A percentile compares a stretch with the other conserved stretches of the same genome.
Conservation (phyloP, 2,888 invertebrate genomes). For the Unio pictorum region DNA sequence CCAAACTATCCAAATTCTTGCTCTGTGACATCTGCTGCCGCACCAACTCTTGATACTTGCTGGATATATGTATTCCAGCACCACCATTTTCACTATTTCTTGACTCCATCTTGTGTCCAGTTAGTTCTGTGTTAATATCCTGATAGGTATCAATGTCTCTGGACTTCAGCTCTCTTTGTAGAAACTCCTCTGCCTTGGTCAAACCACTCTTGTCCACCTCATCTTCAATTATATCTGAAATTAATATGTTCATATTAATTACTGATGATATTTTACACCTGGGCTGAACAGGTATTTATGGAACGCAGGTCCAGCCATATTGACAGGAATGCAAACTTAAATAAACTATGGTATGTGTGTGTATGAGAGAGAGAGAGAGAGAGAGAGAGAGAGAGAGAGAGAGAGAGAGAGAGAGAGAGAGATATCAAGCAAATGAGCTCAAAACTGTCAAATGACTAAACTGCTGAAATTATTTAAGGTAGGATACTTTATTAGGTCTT, state of each 20-base stretch:
- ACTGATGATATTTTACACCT: neutral
- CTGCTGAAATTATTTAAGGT: too few species aligned
- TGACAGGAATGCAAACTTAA: too few species aligned
- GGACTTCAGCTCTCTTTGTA: conserved; percentile 20
- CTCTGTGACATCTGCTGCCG: conserved; percentile 43
- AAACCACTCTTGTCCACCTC: conserved; percentile 34
- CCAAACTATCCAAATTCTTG: conserved; percentile 9
- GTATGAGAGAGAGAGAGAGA: too few species aligned
- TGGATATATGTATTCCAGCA: conserved; percentile 31
- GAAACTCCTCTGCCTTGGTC: conserved; percentile 30
- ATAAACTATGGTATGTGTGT: too few species aligned
- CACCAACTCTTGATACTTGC: conserved; percentile 50
- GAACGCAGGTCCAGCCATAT: too few species aligned
- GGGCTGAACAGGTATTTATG: neutral
- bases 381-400: too few species aligned
- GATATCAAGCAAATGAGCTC: too few species aligned
- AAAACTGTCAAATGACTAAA: too few species aligned
- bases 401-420: too few species aligned
- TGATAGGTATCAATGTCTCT: conserved; percentile 16
- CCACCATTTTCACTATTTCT: conserved; percentile 6
- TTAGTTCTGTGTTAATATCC: conserved; percentile 15
- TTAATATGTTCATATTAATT: conserved; percentile 3
- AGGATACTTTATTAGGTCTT: too few species aligned
- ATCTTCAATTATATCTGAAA: conserved; percentile 52
- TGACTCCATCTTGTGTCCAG: conserved; percentile 2